These are phyloP conservation scores for Saccopteryx leptura DNA, from an alignment of 2,113 vertebrate species.

Conservation along the genomic window DNA sequence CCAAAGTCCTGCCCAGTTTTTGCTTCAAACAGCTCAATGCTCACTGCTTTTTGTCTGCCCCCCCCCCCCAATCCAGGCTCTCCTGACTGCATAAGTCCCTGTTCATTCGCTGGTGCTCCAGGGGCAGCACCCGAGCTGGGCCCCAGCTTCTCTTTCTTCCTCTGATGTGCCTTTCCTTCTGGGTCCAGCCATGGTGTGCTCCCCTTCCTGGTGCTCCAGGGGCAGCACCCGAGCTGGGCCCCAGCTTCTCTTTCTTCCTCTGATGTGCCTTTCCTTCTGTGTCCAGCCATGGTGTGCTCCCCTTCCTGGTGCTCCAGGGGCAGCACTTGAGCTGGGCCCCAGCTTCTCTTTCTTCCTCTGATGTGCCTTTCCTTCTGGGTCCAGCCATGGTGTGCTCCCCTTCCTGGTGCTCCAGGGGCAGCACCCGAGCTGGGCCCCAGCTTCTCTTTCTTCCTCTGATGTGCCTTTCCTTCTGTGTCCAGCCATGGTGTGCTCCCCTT, in stretches of 20 bases:
- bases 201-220: background rate
- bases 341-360: background rate
- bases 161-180: background rate
- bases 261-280: background rate
- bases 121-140: background rate
- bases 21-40: background rate
- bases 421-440: background rate
- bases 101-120: background rate
- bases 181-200: accelerated
- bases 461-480: background rate
- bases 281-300: accelerated
- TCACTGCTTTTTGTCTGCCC: background rate
- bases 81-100: background rate
- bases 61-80: background rate
- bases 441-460: background rate
- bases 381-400: accelerated
- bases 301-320: background rate
- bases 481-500: background rate
- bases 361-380: background rate
- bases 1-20: background rate
- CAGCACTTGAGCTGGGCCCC: background rate
- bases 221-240: background rate
- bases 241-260: background rate
- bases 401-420: background rate
- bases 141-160: background rate